Evolutionary conservation across 1,140 invertebrate species (phyloP), one percentile per base, ranked within the genome.

Genomic region (Cotesia vestalis): DNA sequence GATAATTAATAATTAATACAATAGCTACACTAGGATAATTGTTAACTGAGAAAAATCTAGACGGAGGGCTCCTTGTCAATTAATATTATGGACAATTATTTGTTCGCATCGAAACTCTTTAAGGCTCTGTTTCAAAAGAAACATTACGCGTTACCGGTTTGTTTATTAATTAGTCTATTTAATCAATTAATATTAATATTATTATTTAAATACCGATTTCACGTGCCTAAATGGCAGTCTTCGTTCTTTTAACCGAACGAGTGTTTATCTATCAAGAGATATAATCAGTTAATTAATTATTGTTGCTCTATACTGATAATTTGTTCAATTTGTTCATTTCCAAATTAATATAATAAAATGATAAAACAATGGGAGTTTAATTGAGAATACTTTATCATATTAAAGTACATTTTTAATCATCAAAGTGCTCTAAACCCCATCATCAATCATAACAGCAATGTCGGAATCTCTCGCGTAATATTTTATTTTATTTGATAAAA

Each of bases 181-280:
- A 17, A 20, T 40, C 17, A 52, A 27, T 71, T 71, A n/a, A 12
- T 38, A 12, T 52, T 69, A 11, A 55, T 51, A 9, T 51, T 9
- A 51, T n/a, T 51, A n/a, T 51, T 5, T 27, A 14, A 34, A 52
- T 12, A 27, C 61, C 38, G 27, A 14, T 38, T 20, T 4, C 69
- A 53, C 59, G 61, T 36, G 46, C 52, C 36, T 52, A 71, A n/a
- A 70, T 76, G 78, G 78, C 78, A 80, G 78, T 79, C 69, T 79
- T 74, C 27, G 61, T 70, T 71, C 77, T 3, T 5, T 59, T 57
- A 52, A 73, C 53, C 40, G 55, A 64, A 53, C 66, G 60, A 69
- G 17, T 27, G 27, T 27, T 38, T 63, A 34, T 66, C 66, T 64
- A 69, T 66, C 61, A 38, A 38, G 61, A 17, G 11, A 6, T 59